Evolutionary conservation across 2,888 invertebrate species (phyloP).

Genomic region (Leptopilina myrica): DNA sequence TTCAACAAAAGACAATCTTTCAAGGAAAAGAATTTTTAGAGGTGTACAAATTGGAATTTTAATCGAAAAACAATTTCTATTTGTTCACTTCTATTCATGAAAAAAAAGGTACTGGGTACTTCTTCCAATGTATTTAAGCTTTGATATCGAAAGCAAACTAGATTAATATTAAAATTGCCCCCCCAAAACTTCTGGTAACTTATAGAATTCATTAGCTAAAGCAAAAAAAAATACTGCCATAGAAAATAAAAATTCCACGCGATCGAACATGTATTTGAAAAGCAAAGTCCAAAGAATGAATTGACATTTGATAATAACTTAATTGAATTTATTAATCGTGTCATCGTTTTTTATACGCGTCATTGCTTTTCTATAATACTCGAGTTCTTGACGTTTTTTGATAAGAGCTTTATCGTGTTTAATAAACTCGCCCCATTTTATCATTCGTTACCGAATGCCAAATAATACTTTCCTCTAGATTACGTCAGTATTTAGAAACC

Average conservation of each 20-base stretch:
- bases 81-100: no score
- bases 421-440: neutral
- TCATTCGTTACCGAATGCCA: slow-evolving; percentile 38
- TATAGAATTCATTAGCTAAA: slow-evolving; percentile 1
- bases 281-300: slow-evolving; percentile 58
- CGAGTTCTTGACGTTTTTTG: slow-evolving; percentile 57
- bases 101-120: slow-evolving; percentile 57
- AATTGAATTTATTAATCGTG: slow-evolving; percentile 44
- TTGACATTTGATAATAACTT: slow-evolving; percentile 28
- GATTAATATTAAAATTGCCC: slow-evolving; percentile 21
- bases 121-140: slow-evolving; percentile 66
- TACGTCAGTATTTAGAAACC: slow-evolving; percentile 37
- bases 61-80: no score
- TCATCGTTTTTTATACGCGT: slow-evolving; percentile 44
- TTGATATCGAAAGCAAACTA: slow-evolving; percentile 46
- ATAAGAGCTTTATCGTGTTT: slow-evolving; percentile 54
- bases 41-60: no score
- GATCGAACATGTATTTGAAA: slow-evolving; percentile 55
- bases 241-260: slow-evolving; percentile 45
- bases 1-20: slow-evolving; percentile 48
- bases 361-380: slow-evolving; percentile 57
- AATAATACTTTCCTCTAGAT: slow-evolving; percentile 35
- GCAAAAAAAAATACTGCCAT: slow-evolving; percentile 67
- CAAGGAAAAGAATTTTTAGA: slow-evolving; percentile 41
- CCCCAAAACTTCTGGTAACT: neutral